Conservation (phyloP, 2,113 vertebrate genomes). For the Gnathonemus longibarbis region DNA sequence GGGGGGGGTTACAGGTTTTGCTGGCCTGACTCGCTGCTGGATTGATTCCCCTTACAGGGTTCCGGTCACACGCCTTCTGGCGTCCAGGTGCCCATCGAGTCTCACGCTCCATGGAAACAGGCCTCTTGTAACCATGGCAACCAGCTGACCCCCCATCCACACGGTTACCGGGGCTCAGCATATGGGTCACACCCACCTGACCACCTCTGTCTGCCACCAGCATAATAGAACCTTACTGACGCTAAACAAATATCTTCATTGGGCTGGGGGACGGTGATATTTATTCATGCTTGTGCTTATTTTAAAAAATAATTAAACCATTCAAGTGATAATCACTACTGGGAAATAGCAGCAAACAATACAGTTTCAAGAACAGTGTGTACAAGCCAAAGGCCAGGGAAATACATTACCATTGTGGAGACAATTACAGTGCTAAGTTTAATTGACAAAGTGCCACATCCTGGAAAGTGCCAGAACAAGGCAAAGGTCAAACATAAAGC, state of each 20-base stretch:
- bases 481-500: background rate
- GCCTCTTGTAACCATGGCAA: background rate
- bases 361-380: background rate
- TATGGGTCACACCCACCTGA: background rate
- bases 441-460: background rate
- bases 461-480: background rate
- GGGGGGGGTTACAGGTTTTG: background rate
- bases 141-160: background rate
- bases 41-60: background rate
- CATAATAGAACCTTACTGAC: background rate
- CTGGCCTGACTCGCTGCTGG: background rate
- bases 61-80: background rate
- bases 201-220: background rate
- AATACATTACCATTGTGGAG: background rate
- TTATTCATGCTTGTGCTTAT: background rate
- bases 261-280: background rate
- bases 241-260: background rate
- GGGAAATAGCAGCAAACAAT: background rate
- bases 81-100: background rate
- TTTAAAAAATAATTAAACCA: conserved; percentile 1
- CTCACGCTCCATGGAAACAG: background rate
- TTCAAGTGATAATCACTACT: background rate
- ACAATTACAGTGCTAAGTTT: background rate
- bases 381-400: background rate
- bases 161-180: background rate